Percentiles rank a stretch among this genome's conserved stretches.
phyloP scores from a whole-genome alignment of 2,113 vertebrate species.

The Chaenocephalus aceratus region DNA sequence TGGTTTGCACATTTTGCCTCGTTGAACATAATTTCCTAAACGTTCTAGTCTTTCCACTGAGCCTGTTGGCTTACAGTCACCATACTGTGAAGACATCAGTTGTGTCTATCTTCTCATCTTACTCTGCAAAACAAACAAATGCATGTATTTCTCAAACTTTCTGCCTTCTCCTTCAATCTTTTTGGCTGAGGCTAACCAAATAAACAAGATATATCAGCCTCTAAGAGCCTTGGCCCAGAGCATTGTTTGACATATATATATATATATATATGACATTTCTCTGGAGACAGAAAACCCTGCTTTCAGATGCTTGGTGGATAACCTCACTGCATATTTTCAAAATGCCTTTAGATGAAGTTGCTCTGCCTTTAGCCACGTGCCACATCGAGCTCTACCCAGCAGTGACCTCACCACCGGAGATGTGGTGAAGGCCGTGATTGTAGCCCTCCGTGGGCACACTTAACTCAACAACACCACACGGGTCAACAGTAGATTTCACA shows the following conservation, averaged over 20 bases:
- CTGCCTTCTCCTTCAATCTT: not conserved
- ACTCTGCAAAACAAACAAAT: constrained; percentile 14
- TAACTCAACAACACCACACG: constrained; percentile 49
- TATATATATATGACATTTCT: not conserved
- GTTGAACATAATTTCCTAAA: too few relatives aligned
- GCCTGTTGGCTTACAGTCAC: not conserved
- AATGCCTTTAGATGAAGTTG: constrained; percentile 64
- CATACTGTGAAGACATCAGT: not conserved
- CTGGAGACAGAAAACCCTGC: constrained; percentile 29
- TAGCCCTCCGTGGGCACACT: constrained; percentile 58
- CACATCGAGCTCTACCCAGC: constrained; percentile 48
- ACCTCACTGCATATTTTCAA: constrained; percentile 35
- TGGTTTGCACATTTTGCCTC: too few relatives aligned
- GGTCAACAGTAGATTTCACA: constrained; percentile 57
- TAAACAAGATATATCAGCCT: constrained; percentile 5
- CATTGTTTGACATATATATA: not conserved
- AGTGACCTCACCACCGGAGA: constrained; percentile 61
- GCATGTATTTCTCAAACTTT: not conserved
- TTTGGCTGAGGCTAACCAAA: constrained; percentile 12
- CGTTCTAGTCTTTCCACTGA: constrained; percentile 14
- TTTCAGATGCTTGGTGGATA: constrained; percentile 61
- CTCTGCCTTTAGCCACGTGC: constrained; percentile 71
- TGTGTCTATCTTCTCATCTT: constrained; percentile 10
- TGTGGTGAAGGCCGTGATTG: constrained; percentile 60
- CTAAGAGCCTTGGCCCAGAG: not conserved